Evolutionary conservation across 1,140 invertebrate species (phyloP), one percentile per base, ranked within the genome.

Genomic region (Babylonia areolata): DNA sequence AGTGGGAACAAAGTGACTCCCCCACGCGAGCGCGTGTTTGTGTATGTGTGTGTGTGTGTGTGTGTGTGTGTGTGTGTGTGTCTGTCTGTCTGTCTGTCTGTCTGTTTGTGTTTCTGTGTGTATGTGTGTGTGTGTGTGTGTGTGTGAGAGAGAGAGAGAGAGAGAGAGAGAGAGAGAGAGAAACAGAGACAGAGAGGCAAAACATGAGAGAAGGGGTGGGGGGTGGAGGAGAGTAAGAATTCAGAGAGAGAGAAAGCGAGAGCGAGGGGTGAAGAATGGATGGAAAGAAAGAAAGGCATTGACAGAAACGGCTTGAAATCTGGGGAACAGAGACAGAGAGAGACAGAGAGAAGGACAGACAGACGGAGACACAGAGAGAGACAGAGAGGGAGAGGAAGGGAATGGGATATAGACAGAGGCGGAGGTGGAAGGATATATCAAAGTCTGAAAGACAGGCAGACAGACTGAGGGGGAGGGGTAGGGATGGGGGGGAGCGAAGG

Each of bases 121-220:
- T 77, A 12, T 77, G 23, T 77, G 37, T 77, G 37, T 77, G 37
- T 77, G 73, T 77, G 37, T 77, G 73, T 77, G 37, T 73, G 31
- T 73, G n/a, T 73, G 69, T 73, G 58, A 23, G 58, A 64, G 58
- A 64, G 23, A 64, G 9, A 64, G 28, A 28, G 3, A 64, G 9
- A 64, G 33, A 42, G 33, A 33, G 31, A 28, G 40, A 42, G 75
- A 33, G 75, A 42, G 58, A 64, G 9, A 78, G 40, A 78, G 40
- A 37, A n/a, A 78, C 12, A 33, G 5, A 42, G 40, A 78, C 11
- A 78, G 40, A 15, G 40, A 78, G 75, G 33, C 9, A 42, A 35
- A 78, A 3, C 11, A 23, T 15, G 40, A 78, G 11, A 78, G 9
- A 42, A 35, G 28, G 71, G 28, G 35, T 9, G 35, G 28, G 71